Evolutionary conservation across 30 jellyfish, hydroid and myxozoan genomes (phyloP), one percentile per base, ranked within the genome.

Genomic region (Hydractinia echinata): DNA sequence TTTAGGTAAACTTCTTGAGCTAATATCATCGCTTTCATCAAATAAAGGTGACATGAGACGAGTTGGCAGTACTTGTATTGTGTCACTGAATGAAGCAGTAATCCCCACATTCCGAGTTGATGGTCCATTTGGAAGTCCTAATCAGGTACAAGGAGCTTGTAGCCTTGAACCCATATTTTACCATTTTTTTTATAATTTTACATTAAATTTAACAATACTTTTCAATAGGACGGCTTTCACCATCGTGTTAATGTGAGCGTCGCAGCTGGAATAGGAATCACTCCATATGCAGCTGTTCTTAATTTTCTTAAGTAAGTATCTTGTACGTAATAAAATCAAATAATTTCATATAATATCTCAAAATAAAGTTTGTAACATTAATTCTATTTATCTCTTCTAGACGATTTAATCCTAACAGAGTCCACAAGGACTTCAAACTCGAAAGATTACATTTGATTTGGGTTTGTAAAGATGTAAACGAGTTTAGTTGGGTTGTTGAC

Each of bases 81-180:
- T 16, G 39, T 80, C 56, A 6, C 68, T 70, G 6, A 9, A 82
- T 72, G 30, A 10, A 30, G 2, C 44, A 30, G 77, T 15, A 6
- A 20, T 51, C 4, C 77, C 77, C 50, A 5, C 58, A 48, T 20
- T 77, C 48, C 81, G 72, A 56, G 88, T 89, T 48, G 96, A 89
- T 55, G 96, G 96, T 6, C 96, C 96, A 1, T 89, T 83, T 89
- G 96, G 96, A 53, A 83, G 93, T 48, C 96, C 96, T 60, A 84
- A 77, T 73, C 86, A 81, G 95, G 96, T 89, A 30, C 44, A 30
- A 30, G 44, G 44, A 30, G 44, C 44, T 30, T 30, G 44, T 30
- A 30, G 44, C 44, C 44, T 30, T 30, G 2, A 30, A 30, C 44
- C 1, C 2, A 30, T 30, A 30, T 0, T 30, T 30, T 30, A 30